Percentiles rank a stretch among this genome's conserved stretches.
Conservation (phyloP, 2,113 vertebrate species). For the Mormoops blainvillei region DNA sequence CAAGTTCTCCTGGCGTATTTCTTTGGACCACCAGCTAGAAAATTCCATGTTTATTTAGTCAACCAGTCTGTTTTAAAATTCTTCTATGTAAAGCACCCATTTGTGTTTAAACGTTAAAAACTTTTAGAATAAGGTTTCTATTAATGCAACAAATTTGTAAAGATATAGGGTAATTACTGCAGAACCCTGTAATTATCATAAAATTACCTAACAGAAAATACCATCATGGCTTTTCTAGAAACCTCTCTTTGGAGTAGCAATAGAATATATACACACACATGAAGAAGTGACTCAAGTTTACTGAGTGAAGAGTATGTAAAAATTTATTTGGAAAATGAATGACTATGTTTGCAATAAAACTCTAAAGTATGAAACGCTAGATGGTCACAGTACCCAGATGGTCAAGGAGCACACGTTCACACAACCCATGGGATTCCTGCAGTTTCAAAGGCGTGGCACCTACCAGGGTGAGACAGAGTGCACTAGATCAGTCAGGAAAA, state of each 20-base stretch:
- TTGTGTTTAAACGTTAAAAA: slow-evolving; percentile 51
- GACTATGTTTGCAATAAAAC: neutral
- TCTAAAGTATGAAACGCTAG: neutral
- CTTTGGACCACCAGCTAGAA: slow-evolving; percentile 10
- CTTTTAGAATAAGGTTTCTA: neutral
- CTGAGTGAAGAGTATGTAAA: neutral
- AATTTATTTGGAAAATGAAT: slow-evolving; percentile 34
- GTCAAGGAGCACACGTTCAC: neutral
- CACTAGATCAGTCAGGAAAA: too few species aligned
- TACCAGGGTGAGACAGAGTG: neutral
- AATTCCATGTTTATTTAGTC: slow-evolving; percentile 24
- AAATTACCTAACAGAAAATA: slow-evolving; percentile 12
- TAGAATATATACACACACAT: neutral
- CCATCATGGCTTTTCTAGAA: neutral
- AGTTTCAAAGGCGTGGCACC: neutral
- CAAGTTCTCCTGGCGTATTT: slow-evolving; percentile 4
- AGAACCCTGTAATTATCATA: slow-evolving; percentile 8
- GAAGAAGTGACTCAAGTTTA: slow-evolving; percentile 22
- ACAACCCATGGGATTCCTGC: neutral
- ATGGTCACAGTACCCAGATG: neutral
- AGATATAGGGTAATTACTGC: neutral
- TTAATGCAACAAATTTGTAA: neutral
- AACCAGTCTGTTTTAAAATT: slow-evolving; percentile 22
- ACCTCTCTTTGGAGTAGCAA: slow-evolving; percentile 7
- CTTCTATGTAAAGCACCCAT: neutral